Evolutionary conservation across 2,888 invertebrate species (phyloP), one percentile per base, ranked within the genome.

Genomic region (Lottia scabra): DNA sequence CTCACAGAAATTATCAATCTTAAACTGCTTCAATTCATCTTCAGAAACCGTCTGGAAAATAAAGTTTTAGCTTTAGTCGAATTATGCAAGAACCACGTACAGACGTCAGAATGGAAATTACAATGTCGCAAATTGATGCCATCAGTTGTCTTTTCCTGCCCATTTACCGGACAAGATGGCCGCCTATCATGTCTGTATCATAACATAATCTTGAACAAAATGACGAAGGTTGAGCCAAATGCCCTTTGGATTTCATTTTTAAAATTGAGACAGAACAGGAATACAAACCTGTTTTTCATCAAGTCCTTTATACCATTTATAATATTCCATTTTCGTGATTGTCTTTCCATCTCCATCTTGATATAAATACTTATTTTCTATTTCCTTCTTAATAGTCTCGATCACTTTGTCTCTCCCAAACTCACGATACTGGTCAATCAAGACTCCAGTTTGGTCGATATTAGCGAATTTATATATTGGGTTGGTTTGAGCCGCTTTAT

Each of bases 221-320:
- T n/a, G n/a, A n/a, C n/a, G n/a, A n/a, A n/a, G n/a, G n/a, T n/a
- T n/a, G n/a, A n/a, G n/a, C n/a, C n/a, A n/a, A n/a, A n/a, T n/a
- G n/a, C n/a, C n/a, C n/a, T n/a, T n/a, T n/a, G n/a, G n/a, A n/a
- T n/a, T n/a, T n/a, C n/a, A n/a, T n/a, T n/a, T n/a, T n/a, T n/a
- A n/a, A n/a, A n/a, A n/a, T n/a, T n/a, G n/a, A n/a, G n/a, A n/a
- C n/a, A n/a, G n/a, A n/a, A n/a, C n/a, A 71, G 26, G 19, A 75
- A 82, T 76, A 75, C 86, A 85, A 75, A 76, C 78, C 72, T 77
- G 75, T 71, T 81, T 83, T 45, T 83, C 95, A 89, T 70, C 96
- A 91, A 15, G 97, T 95, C 75, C 96, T 90, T 88, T 95, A 94
- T 0, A 95, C 94, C 86, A 98, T 93, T 0, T 80, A n/a, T 85